These are phyloP conservation scores for Hippopotamyrus pictus DNA, from an alignment of 2,797 vertebrate species.

Conservation along the genomic window DNA sequence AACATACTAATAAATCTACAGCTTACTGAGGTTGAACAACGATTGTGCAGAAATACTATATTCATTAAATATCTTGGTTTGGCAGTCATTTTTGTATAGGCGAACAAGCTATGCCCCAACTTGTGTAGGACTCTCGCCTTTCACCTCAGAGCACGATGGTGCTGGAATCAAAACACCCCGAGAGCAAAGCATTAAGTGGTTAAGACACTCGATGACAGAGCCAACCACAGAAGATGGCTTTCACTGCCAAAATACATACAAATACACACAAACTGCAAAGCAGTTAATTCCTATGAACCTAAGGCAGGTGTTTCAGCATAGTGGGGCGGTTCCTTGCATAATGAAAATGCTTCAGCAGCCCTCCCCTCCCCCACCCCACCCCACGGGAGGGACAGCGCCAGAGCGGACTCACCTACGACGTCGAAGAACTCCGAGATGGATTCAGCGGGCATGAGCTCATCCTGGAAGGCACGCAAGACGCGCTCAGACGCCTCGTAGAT, in stretches of 20 bases:
- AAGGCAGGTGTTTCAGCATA: neutral
- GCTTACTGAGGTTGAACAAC: neutral
- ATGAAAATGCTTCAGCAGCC: neutral
- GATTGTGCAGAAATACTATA: neutral
- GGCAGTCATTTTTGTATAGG: neutral
- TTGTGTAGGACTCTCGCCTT: neutral
- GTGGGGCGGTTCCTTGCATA: neutral
- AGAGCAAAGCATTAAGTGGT: neutral
- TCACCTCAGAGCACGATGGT: neutral
- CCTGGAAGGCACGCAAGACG: constrained; percentile 92
- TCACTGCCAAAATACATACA: neutral
- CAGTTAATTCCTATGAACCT: neutral
- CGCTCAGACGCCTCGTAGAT: constrained; percentile 92
- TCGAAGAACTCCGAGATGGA: constrained; percentile 90
- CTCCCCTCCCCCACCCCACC: neutral
- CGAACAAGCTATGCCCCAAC: neutral
- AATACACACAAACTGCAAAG: neutral
- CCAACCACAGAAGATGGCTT: neutral
- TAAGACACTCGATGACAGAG: neutral
- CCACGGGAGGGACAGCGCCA: neutral
- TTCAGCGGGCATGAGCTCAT: constrained; percentile 96
- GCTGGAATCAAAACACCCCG: neutral
- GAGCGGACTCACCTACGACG: constrained; percentile 69
- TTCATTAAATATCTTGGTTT: neutral
- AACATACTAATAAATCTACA: neutral